phyloP scores from a whole-genome alignment of 2,888 invertebrate species.

The Neoaliturus tenellus region DNA sequence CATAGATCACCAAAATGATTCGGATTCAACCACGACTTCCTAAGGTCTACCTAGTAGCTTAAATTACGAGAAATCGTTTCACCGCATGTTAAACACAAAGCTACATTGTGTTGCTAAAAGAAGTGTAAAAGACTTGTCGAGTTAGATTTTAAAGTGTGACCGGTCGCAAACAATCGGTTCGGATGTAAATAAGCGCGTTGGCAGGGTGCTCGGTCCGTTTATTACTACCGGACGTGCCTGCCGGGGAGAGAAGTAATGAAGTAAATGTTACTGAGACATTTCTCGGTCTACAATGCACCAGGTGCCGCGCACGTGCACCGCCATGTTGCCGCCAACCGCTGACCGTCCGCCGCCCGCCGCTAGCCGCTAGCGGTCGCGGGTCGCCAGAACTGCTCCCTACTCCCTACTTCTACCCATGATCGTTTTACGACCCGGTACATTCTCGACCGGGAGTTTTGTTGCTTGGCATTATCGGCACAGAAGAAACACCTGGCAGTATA shows the following conservation, averaged over 20 bases:
- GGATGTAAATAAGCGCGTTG: slow-evolving; percentile 10
- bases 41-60: not conserved
- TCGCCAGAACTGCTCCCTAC: not conserved
- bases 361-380: not conserved
- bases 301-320: slow-evolving; percentile 1
- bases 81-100: not conserved
- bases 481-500: not conserved
- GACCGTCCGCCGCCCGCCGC: not conserved
- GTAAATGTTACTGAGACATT: slow-evolving; percentile 21
- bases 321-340: not conserved
- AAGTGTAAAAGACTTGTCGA: not conserved
- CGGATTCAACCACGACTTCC: not conserved
- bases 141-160: slow-evolving; percentile 31
- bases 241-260: slow-evolving; percentile 26
- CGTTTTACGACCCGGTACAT: not conserved
- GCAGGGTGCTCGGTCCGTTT: not conserved
- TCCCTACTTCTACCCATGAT: too few relatives aligned
- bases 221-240: slow-evolving; percentile 30
- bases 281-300: not conserved
- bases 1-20: not conserved
- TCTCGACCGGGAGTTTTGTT: not conserved
- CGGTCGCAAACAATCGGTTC: slow-evolving; percentile 14
- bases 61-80: not conserved
- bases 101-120: not conserved
- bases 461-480: not conserved